Percentiles rank a stretch among this genome's conserved stretches.
Conservation (phyloP, 2,888 invertebrate species). For the Papilio protenor region DNA sequence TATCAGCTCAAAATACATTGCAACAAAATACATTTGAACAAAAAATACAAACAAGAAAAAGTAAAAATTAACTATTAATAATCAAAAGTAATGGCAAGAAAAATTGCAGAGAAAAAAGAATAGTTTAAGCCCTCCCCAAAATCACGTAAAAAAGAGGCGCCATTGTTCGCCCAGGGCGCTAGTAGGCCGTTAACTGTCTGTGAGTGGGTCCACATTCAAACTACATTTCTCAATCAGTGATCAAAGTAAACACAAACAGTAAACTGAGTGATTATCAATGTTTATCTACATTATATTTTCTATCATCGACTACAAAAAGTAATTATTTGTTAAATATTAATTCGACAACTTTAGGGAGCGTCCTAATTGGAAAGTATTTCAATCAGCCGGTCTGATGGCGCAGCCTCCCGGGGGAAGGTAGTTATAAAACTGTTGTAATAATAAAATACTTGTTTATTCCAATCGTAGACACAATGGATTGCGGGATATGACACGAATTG, state of each 20-base stretch:
- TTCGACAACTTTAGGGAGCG: constrained; percentile 6
- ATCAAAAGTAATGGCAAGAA: too few relatives aligned
- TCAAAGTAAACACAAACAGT: not conserved
- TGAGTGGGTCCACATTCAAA: not conserved
- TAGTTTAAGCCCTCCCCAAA: too few relatives aligned
- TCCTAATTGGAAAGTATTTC: constrained; percentile 22
- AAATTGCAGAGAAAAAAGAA: too few relatives aligned
- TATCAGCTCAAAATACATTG: too few relatives aligned
- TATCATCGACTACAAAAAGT: constrained; percentile 6
- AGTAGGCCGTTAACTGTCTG: too few relatives aligned
- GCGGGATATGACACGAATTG: not conserved
- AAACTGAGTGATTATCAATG: not conserved
- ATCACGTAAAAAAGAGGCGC: too few relatives aligned
- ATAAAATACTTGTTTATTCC: constrained; percentile 26
- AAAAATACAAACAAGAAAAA: too few relatives aligned
- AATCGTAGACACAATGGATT: not conserved
- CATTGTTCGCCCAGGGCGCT: too few relatives aligned
- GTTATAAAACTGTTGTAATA: constrained; percentile 34
- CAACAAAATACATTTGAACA: too few relatives aligned
- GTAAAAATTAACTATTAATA: too few relatives aligned
- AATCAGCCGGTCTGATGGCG: constrained; percentile 17
- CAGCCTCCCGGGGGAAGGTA: constrained; percentile 27
- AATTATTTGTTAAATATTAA: constrained; percentile 25
- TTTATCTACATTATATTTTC: not conserved
- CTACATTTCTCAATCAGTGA: not conserved